Base-by-base conservation (phyloP, 2,888 invertebrate species). In the Synanthedon formicaeformis region DNA sequence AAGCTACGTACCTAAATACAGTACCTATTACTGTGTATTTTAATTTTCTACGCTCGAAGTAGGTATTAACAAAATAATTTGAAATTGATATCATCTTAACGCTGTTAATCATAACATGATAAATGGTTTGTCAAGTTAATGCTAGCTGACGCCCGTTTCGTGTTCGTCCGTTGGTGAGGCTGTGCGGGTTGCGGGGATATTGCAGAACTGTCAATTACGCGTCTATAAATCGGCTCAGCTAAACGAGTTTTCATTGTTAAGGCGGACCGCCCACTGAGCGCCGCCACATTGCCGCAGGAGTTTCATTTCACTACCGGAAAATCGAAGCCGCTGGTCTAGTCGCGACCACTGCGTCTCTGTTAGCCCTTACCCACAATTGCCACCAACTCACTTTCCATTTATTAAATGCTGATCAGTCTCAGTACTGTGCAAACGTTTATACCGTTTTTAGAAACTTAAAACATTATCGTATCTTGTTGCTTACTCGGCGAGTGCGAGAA, bases 201-300 rank as follows among this genome's bases (percentile, higher is more conserved):
- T 59, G 56, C 60, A 58, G 58, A 58, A 53, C 59, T 52, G 55
- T 52, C 55, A 66, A 65, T 62, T 62, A 60, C 61, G 58, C 56
- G 52, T 57, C 55, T 54, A 56, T 59, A 60, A 57, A 56, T 60
- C 53, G 57, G 61, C 61, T 59, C 55, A 59, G 56, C 60, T 63
- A 65, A 67, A 69, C 61, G 63, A 70, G 65, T 57, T 65, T 64
- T 64, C 61, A 63, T 64, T 67, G 63, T 67, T 54, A 57, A n/a
- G 53, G 53, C 58, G 59, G 55, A 57, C 60, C 56, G 57, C 56
- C 56, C 51, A 50, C 58, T 51, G 52, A 48, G 54, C 58, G 50
- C 50, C 53, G 51, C 55, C 50, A 13, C 34, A 49, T 12, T 16
- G 55, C 57, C 57, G 16, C 51, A 45, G 55, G 57, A 56, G 53